These are phyloP conservation scores for Amia ocellicauda DNA, from an alignment of 2,113 vertebrate genomes.

Conservation along the genomic window DNA sequence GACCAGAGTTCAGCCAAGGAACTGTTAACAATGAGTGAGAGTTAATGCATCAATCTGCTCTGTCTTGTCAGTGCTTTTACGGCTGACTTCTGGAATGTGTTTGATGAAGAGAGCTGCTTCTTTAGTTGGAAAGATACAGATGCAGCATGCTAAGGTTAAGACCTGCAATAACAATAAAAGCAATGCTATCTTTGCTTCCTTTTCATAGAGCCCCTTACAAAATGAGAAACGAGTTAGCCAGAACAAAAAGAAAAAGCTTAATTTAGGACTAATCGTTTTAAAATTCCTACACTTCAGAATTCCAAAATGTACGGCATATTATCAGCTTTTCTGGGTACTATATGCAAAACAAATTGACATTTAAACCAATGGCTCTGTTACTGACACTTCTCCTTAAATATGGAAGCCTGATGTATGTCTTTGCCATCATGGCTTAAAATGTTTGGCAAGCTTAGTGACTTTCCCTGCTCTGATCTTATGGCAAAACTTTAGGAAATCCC, in stretches of 20 bases:
- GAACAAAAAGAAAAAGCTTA: background rate
- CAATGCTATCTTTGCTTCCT: conserved; percentile 59
- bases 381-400: too few species aligned
- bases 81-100: conserved; percentile 89
- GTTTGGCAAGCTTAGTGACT: too few species aligned
- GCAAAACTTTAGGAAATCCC: too few species aligned
- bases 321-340: too few species aligned
- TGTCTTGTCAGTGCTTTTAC: conserved; percentile 83
- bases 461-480: too few species aligned
- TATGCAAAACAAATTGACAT: too few species aligned
- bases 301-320: too few species aligned
- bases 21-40: conserved; percentile 88
- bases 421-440: too few species aligned
- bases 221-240: conserved; percentile 48
- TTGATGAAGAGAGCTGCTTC: conserved; percentile 82
- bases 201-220: conserved; percentile 49
- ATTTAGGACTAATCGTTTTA: background rate
- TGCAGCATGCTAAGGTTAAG: conserved; percentile 62
- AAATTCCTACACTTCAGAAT: too few species aligned
- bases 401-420: too few species aligned
- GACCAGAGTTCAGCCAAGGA: conserved; percentile 79
- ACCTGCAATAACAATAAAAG: conserved; percentile 65
- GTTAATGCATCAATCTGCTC: conserved; percentile 87
- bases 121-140: conserved; percentile 69
- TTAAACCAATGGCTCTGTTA: too few species aligned